phyloP scores from a whole-genome alignment of 2,797 vertebrate species.

The Crypturellus tataupa region DNA sequence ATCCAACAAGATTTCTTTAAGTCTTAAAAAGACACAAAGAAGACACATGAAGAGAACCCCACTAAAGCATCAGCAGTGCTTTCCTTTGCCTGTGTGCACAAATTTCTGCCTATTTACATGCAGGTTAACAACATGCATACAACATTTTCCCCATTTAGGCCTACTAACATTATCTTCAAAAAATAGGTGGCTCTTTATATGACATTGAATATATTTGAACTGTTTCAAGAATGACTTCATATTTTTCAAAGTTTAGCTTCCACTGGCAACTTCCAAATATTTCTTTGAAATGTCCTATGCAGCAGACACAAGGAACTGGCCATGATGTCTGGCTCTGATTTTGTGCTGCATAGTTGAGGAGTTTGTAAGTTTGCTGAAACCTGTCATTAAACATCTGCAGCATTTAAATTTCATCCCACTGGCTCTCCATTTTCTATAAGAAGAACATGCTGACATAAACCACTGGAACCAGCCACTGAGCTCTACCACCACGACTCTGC shows the following conservation, averaged over 20 bases:
- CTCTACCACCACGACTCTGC: constrained; percentile 1
- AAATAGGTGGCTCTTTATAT: not conserved
- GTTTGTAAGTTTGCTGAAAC: constrained; percentile 37
- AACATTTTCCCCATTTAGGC: not conserved
- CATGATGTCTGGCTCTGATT: constrained; percentile 18
- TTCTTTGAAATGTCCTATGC: not conserved
- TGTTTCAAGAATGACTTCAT: constrained; percentile 1
- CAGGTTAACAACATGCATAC: not conserved
- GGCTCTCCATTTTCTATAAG: constrained; percentile 51
- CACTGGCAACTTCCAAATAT: constrained; percentile 13
- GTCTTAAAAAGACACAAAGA: not conserved
- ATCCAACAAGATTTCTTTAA: constrained; percentile 5
- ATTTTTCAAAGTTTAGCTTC: constrained; percentile 27
- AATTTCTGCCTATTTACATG: not conserved
- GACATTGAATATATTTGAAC: not conserved
- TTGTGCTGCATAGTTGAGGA: constrained; percentile 12
- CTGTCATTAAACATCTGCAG: constrained; percentile 71
- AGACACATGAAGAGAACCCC: not conserved
- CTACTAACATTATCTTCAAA: not conserved
- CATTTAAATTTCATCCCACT: constrained; percentile 19
- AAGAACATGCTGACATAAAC: constrained; percentile 68
- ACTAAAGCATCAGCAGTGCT: not conserved
- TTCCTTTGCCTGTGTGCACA: not conserved
- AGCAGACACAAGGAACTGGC: not conserved
- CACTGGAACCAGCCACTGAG: constrained; percentile 41